These are phyloP conservation scores for Cercopithecus mona DNA, from an alignment of 2,113 vertebrate species.

Conservation along the genomic window DNA sequence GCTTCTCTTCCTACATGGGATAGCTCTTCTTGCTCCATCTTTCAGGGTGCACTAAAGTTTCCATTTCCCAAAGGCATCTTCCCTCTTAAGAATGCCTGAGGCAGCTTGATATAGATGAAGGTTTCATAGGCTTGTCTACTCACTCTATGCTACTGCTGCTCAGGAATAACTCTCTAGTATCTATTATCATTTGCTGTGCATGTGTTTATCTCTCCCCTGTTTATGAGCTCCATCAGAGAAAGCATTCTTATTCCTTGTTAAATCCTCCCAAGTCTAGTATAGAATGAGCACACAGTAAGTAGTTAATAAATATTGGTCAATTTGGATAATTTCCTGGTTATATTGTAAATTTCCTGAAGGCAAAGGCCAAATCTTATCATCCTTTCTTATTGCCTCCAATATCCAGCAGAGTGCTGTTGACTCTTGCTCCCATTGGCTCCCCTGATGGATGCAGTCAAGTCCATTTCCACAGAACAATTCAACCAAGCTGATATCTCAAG, in stretches of 20 bases:
- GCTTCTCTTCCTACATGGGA: neutral
- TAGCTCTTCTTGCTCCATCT: neutral
- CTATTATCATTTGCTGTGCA: neutral
- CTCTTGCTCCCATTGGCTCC: neutral
- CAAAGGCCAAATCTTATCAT: neutral
- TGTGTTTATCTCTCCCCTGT: neutral
- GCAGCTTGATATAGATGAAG: neutral
- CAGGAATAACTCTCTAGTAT: neutral
- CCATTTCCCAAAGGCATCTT: neutral
- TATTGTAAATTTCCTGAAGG: neutral
- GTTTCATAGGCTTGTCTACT: neutral
- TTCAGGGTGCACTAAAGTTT: neutral
- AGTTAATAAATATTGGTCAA: slow-evolving; percentile 11
- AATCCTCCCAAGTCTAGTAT: neutral
- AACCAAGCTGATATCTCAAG: neutral
- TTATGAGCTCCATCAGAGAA: neutral
- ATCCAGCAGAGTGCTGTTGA: neutral
- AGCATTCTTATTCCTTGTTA: neutral
- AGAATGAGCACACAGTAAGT: neutral
- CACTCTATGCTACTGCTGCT: neutral
- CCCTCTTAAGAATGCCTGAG: neutral
- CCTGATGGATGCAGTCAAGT: neutral
- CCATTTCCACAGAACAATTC: neutral
- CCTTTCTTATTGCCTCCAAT: neutral
- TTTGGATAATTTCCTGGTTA: neutral